Conservation (phyloP, 2,113 vertebrate species). For the Rhinolophus ferrumequinum region DNA sequence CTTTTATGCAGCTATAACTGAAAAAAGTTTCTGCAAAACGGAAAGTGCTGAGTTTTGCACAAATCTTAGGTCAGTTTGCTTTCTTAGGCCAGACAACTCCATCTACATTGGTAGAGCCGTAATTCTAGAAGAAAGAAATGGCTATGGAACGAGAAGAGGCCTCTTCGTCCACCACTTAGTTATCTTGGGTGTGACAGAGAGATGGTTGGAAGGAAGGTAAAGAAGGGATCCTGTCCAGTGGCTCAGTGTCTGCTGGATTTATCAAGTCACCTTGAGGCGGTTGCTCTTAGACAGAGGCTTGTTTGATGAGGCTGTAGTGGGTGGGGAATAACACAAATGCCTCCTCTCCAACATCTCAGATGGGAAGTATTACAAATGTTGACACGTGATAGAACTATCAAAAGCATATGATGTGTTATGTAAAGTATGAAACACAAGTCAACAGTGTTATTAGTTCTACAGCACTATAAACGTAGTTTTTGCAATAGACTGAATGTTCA, state of each 20-base stretch:
- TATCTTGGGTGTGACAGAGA: not conserved
- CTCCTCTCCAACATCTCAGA: not conserved
- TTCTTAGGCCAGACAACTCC: conserved; percentile 16
- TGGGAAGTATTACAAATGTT: not conserved
- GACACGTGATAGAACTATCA: not conserved
- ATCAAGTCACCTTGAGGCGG: not conserved
- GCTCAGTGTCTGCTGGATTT: not conserved
- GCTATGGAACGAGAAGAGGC: not conserved
- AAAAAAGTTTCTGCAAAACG: conserved; percentile 49
- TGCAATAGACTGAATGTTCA: not conserved
- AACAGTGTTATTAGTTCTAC: not conserved
- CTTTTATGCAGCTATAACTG: conserved; percentile 42
- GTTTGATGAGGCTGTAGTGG: not conserved
- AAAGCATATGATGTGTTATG: not conserved
- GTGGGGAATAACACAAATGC: not conserved
- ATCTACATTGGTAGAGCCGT: not conserved
- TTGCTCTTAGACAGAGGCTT: not conserved
- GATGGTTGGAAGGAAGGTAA: not conserved
- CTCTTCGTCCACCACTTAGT: not conserved
- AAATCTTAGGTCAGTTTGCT: conserved; percentile 58
- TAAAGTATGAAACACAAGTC: not conserved
- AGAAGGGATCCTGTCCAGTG: not conserved
- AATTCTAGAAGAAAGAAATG: not conserved
- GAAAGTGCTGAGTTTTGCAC: conserved; percentile 61
- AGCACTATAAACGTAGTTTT: not conserved